Evolutionary conservation across 2,113 vertebrate genomes (phyloP).

Genomic region (Oxygymnocypris stewartii): DNA sequence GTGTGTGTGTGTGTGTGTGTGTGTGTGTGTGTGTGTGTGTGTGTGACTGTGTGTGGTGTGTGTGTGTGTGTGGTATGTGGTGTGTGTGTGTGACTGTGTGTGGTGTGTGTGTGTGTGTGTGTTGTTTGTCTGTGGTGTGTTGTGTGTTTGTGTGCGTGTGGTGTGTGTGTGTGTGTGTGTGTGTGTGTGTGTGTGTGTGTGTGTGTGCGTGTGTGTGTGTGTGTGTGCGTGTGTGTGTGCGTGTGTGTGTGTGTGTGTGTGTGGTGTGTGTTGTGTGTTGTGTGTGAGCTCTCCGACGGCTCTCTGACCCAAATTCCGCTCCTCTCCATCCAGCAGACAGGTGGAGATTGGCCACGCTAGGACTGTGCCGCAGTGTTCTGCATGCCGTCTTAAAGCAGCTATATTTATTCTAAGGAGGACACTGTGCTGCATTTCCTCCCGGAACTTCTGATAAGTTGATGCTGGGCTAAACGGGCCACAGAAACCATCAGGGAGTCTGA

Average conservation of each 20-base stretch:
- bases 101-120: too few species aligned
- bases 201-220: too few species aligned
- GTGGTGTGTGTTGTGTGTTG: too few species aligned
- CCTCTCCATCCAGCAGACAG: constrained; percentile 63
- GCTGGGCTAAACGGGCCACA: constrained; percentile 56
- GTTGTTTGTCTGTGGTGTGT: too few species aligned
- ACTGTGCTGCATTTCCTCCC: constrained; percentile 56
- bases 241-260: too few species aligned
- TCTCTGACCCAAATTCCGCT: constrained; percentile 70
- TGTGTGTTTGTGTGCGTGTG: constrained; percentile 11
- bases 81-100: too few species aligned
- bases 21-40: too few species aligned
- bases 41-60: too few species aligned
- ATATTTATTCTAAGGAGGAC: constrained; percentile 72
- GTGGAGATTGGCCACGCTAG: constrained; percentile 61
- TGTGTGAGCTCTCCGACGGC: constrained; percentile 61
- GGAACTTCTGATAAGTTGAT: constrained; percentile 59
- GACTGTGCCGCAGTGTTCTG: constrained; percentile 60
- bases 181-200: too few species aligned
- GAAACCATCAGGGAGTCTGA: constrained; percentile 54
- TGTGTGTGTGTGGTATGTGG: too few species aligned
- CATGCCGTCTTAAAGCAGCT: constrained; percentile 64
- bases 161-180: constrained; percentile 35
- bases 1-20: neutral
- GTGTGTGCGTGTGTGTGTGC: too few species aligned